A percentile compares a stretch with the other conserved stretches of the same genome.
Conservation (phyloP, 2,888 invertebrate species). For the Caradrina kadenii region DNA sequence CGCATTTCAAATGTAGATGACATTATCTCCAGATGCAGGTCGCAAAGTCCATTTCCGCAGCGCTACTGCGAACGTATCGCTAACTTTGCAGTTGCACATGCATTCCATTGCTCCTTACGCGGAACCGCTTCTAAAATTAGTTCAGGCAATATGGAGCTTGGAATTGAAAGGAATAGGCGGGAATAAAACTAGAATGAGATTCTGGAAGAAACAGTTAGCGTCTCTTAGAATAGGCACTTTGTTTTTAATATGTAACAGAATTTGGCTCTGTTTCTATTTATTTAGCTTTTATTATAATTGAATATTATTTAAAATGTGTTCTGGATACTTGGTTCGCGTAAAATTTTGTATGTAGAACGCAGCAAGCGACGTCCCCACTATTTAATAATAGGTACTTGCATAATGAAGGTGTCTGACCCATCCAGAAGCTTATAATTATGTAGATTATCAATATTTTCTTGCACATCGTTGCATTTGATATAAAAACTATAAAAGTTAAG, state of each 20-base stretch:
- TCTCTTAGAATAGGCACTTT: background rate
- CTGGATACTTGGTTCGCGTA: background rate
- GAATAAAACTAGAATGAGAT: conserved; percentile 37
- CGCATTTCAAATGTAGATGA: conserved; percentile 50
- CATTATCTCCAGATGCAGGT: conserved; percentile 57
- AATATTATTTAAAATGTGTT: conserved; percentile 6
- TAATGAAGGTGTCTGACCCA: background rate
- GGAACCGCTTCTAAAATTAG: conserved; percentile 41
- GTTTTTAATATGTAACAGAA: conserved; percentile 17
- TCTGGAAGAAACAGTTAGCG: conserved; percentile 2
- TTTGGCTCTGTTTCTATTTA: conserved; percentile 4
- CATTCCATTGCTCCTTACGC: conserved; percentile 25
- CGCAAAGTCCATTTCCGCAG: conserved; percentile 46
- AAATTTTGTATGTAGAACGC: background rate
- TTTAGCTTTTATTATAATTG: conserved; percentile 7
- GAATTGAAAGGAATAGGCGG: conserved; percentile 44
- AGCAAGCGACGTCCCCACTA: background rate
- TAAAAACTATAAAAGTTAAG: too few species aligned
- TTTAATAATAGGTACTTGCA: too few species aligned
- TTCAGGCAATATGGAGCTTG: conserved; percentile 34
- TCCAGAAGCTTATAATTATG: background rate
- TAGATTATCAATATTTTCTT: background rate
- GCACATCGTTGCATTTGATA: background rate
- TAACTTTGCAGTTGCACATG: conserved; percentile 46
- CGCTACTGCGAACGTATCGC: conserved; percentile 38